These are phyloP conservation scores for Chamaedrilus cognettii DNA, from an alignment of 2,888 invertebrate genomes.

Conservation along the genomic window DNA sequence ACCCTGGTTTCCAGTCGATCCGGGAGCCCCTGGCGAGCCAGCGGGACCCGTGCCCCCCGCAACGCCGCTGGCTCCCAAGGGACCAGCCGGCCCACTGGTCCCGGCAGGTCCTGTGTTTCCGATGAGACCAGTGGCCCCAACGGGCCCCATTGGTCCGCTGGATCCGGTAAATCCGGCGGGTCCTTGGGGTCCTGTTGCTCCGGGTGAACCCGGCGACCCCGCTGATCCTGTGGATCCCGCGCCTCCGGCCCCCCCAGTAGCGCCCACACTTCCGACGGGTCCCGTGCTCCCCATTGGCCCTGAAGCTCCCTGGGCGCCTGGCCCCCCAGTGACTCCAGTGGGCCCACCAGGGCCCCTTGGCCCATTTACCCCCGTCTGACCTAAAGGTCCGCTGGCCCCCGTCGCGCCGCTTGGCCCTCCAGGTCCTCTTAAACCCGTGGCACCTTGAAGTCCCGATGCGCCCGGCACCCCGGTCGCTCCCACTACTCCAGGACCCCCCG, in stretches of 20 bases:
- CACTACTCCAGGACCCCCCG: conserved; percentile 14
- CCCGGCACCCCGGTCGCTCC: conserved; percentile 8
- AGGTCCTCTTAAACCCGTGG: conserved; percentile 15
- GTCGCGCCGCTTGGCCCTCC: conserved; percentile 16
- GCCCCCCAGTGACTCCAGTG: conserved; percentile 61
- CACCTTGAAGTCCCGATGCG: conserved; percentile 9
- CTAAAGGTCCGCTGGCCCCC: conserved; percentile 18
- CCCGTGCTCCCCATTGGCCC: conserved; percentile 2
- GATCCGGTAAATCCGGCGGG: conserved; percentile 65
- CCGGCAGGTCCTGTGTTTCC: not conserved
- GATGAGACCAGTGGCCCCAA: conserved; percentile 29
- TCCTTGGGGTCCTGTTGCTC: conserved; percentile 23
- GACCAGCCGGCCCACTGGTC: not conserved
- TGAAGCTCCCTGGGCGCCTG: conserved; percentile 7
- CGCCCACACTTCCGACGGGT: not conserved
- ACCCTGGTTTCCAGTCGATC: conserved; percentile 24
- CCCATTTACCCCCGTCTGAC: conserved; percentile 22
- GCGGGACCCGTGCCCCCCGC: conserved; percentile 63
- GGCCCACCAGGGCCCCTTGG: conserved; percentile 18
- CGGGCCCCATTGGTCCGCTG: conserved; percentile 18
- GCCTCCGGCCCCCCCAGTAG: not conserved
- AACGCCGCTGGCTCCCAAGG: conserved; percentile 35
- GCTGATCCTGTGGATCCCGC: not conserved
- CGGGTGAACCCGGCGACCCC: not conserved
- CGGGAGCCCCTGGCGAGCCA: conserved; percentile 20